A percentile compares a stretch with the other conserved stretches of the same genome.
Conservation (phyloP, 2,797 vertebrate species). For the Sebastolobus alascanus region DNA sequence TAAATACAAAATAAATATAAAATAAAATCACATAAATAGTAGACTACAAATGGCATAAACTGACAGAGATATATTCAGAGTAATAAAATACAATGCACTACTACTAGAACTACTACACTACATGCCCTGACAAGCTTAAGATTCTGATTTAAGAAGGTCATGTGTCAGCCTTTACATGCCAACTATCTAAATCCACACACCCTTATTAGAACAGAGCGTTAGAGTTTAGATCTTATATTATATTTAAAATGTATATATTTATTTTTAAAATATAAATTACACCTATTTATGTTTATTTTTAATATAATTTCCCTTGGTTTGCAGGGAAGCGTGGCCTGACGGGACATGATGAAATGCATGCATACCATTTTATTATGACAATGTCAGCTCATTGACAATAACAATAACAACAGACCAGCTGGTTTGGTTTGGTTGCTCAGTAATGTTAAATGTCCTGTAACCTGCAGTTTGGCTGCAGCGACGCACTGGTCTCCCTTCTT, state of each 20-base stretch:
- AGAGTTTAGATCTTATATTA: neutral
- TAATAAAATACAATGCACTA: neutral
- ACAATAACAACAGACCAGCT: constrained; percentile 12
- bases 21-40: no score
- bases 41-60: neutral
- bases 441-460: constrained; percentile 16
- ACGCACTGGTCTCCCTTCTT: neutral
- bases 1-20: no score
- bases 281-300: no score
- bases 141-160: constrained; percentile 12
- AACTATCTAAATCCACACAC: neutral
- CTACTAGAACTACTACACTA: no score
- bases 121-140: neutral
- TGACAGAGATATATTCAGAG: neutral
- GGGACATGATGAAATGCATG: neutral
- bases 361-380: neutral
- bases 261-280: neutral
- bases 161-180: neutral
- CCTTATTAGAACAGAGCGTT: neutral
- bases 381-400: constrained; percentile 8
- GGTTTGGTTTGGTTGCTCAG: neutral
- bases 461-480: constrained; percentile 30
- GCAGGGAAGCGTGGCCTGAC: neutral
- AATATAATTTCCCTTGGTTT: neutral
- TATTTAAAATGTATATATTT: neutral